Percentiles rank a stretch among this genome's conserved stretches.
phyloP scores from a whole-genome alignment of 2,888 invertebrate genomes.

The Bombyx huttoni region DNA sequence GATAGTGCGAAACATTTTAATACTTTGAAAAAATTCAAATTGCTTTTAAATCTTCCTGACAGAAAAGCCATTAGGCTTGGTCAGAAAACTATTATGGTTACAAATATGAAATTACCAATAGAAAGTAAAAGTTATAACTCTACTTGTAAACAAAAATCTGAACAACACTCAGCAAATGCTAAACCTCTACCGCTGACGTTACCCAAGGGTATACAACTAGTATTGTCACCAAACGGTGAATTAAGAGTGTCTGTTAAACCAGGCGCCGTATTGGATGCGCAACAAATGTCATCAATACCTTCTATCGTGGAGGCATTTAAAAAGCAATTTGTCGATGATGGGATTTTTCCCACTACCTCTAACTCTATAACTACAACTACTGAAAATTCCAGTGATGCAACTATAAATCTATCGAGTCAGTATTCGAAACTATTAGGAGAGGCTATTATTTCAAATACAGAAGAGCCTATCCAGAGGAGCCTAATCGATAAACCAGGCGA shows the following conservation, averaged over 20 bases:
- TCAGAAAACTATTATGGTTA: slow-evolving; percentile 48
- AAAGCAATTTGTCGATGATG: background rate
- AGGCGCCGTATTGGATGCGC: slow-evolving; percentile 12
- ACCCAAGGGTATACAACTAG: slow-evolving; percentile 26
- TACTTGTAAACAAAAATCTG: background rate
- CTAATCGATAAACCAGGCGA: too few species aligned
- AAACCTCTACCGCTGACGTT: slow-evolving; percentile 9
- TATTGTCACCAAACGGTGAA: slow-evolving; percentile 22
- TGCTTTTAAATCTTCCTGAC: slow-evolving; percentile 11
- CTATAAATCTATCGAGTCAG: too few species aligned
- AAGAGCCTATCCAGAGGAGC: too few species aligned
- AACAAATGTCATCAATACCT: slow-evolving; percentile 20
- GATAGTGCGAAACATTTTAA: slow-evolving; percentile 15
- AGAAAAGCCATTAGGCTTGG: slow-evolving; percentile 39
- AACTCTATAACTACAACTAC: background rate
- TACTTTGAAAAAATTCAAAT: slow-evolving; percentile 13
- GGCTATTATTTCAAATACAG: too few species aligned
- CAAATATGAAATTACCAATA: slow-evolving; percentile 26
- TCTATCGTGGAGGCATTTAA: slow-evolving; percentile 19
- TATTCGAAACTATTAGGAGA: too few species aligned
- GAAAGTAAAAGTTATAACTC: background rate
- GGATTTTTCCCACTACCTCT: background rate
- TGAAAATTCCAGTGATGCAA: too few species aligned
- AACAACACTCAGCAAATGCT: background rate
- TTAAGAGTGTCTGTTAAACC: slow-evolving; percentile 22